Conservation (phyloP, 2,797 vertebrate genomes). For the Rhodeus uyekii region DNA sequence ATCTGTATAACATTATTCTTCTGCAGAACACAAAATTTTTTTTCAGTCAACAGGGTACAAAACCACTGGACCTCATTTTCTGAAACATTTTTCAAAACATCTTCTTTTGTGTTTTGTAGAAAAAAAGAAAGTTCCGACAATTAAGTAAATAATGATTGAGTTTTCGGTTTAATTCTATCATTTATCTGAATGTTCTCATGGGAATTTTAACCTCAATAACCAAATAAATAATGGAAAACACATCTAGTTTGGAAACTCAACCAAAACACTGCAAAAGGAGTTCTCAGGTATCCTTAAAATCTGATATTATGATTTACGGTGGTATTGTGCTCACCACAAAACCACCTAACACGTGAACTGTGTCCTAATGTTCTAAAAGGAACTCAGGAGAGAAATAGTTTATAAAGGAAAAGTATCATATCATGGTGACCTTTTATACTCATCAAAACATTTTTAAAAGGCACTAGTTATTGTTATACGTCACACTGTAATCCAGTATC, state of each 20-base stretch:
- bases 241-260: neutral
- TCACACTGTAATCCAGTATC: conserved; percentile 1
- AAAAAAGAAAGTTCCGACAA: neutral
- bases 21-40: neutral
- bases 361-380: conserved; percentile 6
- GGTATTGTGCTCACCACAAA: conserved; percentile 17
- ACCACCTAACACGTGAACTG: neutral
- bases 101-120: neutral
- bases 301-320: conserved; percentile 1
- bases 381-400: neutral
- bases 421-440: neutral
- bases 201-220: neutral
- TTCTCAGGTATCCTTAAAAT: neutral
- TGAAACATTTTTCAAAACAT: neutral
- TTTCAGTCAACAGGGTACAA: neutral
- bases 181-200: neutral
- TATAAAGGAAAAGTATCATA: conserved; percentile 13
- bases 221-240: neutral
- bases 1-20: neutral
- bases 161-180: neutral
- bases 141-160: neutral
- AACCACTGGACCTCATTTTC: neutral
- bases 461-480: conserved; percentile 1
- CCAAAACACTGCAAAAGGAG: neutral
- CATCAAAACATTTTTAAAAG: conserved; percentile 19